Base-by-base conservation (phyloP, 2,888 invertebrate species). In the Phalangium opilio region DNA sequence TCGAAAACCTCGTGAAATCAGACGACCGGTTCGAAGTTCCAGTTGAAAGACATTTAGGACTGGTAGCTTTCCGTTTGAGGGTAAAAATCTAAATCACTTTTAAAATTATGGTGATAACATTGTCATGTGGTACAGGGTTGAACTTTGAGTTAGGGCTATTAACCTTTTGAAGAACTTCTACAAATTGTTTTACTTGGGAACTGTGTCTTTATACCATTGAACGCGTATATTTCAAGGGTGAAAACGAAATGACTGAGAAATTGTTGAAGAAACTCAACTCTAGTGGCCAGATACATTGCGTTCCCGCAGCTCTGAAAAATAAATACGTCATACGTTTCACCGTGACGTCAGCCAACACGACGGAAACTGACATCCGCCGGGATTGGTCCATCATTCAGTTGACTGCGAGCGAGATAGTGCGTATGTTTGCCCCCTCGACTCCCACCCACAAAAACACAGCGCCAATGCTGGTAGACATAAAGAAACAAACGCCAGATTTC, bases 1-100 rank as follows among this genome's bases (percentile, higher is more conserved):
- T 96, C 61, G 93, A 93, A 69, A 81, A 81, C 0, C 66, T 91
- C 11, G 79, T 95, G 0, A 64, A 76, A 49, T 78, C 78, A 18
- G 95, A 96, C 64, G 70, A 73, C 15, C 74, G 91, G 39, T 96
- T 95, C 63, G 90, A 95, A 58, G 78, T 95, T 44, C 83, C 91
- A 0, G 87, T 87, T 3, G 70, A 78, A 19, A 73, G 93, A 20
- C 81, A 89, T 64, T 72, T 96, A 46, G 81, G 81, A 64, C 74
- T 96, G 74, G 91, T 95, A 0, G 89, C 85, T 0, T 91, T 95
- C 64, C 78, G 93, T 42, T 43, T 55, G 12, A 54, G 50, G 42
- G 50, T 52, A 40, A 41, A 14, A 33, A 45, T 34, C 32, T 18
- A 27, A 17, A n/a, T n/a, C n/a, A n/a, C n/a, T n/a, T 15, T 42